phyloP scores from a whole-genome alignment of 2,113 vertebrate species.

The Sula dactylatra region DNA sequence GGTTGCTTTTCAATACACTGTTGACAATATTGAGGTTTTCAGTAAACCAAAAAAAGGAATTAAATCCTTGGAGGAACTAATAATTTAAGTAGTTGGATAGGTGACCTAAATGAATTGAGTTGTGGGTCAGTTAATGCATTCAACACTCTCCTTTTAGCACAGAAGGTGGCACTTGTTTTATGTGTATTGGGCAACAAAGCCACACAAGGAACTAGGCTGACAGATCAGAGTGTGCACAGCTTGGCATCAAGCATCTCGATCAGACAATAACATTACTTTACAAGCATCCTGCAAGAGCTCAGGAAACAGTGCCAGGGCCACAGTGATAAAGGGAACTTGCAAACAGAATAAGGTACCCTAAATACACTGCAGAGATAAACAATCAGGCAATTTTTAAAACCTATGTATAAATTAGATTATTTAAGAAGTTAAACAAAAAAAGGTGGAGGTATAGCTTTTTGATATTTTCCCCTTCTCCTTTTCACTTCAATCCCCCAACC shows the following conservation, averaged over 20 bases:
- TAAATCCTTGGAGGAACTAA: not conserved
- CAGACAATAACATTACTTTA: not conserved
- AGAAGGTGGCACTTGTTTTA: not conserved
- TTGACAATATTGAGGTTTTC: not conserved
- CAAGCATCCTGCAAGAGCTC: accelerated
- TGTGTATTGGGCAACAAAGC: not conserved
- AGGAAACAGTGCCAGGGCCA: not conserved
- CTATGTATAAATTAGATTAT: not conserved
- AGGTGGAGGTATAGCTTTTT: not conserved
- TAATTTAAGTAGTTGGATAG: not conserved
- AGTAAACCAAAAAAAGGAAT: not conserved
- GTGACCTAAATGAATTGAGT: not conserved
- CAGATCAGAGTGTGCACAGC: not conserved
- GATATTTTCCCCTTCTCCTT: not conserved
- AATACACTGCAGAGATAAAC: not conserved
- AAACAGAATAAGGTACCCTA: not conserved
- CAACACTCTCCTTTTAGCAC: not conserved
- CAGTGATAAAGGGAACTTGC: not conserved
- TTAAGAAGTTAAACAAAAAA: not conserved
- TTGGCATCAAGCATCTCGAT: not conserved
- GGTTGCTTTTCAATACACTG: not conserved
- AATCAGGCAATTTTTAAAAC: not conserved
- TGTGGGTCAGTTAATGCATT: not conserved
- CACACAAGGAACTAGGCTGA: not conserved
- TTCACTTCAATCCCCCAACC: not conserved